Conservation (phyloP, 1,140 invertebrate species). For the Arion vulgaris region DNA sequence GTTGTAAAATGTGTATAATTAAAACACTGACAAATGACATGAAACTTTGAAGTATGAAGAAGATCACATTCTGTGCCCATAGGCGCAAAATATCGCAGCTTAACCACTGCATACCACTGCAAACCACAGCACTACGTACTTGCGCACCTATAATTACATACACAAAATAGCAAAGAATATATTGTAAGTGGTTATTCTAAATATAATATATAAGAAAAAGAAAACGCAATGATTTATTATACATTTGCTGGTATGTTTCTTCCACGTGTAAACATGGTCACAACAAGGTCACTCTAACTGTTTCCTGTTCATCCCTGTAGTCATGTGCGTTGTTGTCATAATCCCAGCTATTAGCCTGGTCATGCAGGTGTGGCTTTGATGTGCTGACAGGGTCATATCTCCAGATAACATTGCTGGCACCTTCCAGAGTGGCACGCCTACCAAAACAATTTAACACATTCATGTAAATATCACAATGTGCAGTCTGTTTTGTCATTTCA, state of each 20-base stretch:
- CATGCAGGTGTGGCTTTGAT: not conserved
- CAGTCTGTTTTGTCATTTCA: not conserved
- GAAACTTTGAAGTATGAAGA: too few species aligned
- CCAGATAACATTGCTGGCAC: not conserved
- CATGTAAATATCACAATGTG: not conserved
- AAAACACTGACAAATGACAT: too few species aligned
- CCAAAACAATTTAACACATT: not conserved
- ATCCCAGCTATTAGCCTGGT: not conserved
- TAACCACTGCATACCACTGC: too few species aligned
- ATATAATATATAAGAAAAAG: not conserved
- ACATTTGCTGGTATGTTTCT: too few species aligned
- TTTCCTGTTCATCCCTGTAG: not conserved
- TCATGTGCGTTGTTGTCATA: not conserved
- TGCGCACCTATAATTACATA: too few species aligned
- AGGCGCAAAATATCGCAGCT: too few species aligned
- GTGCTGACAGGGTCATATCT: not conserved
- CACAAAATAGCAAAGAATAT: too few species aligned
- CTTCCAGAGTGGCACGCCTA: not conserved
- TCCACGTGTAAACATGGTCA: too few species aligned
- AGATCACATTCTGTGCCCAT: too few species aligned
- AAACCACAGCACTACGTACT: too few species aligned
- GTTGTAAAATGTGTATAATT: too few species aligned
- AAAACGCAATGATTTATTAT: not conserved
- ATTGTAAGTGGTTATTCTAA: too few species aligned
- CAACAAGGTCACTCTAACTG: slow-evolving; percentile 30